Evolutionary conservation across 1,140 invertebrate species (phyloP).

Genomic region (Pinna nobilis): DNA sequence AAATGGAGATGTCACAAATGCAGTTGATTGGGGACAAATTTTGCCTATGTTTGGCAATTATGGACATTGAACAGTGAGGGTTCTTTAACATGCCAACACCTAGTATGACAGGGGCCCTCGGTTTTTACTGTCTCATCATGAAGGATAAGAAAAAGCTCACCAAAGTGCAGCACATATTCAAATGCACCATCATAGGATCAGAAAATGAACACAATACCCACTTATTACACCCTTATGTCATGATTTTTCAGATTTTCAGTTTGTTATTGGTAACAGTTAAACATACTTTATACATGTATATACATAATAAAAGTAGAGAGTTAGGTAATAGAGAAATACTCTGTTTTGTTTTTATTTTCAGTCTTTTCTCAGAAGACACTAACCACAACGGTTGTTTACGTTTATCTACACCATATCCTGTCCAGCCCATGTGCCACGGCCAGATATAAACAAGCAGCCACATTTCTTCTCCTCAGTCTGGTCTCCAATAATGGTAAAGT

Average conservation of each 20-base stretch:
- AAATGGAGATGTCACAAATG: too few species aligned
- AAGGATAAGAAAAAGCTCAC: too few species aligned
- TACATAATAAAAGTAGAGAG: neutral
- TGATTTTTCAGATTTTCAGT: neutral
- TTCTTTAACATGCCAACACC: too few species aligned
- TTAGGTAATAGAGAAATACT: neutral
- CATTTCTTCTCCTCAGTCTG: constrained; percentile 35
- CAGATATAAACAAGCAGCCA: constrained; percentile 33
- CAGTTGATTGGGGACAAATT: too few species aligned
- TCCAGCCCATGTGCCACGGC: constrained; percentile 19
- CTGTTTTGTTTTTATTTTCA: constrained; percentile 1
- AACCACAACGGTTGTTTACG: constrained; percentile 22
- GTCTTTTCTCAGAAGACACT: constrained; percentile 40
- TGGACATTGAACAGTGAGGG: too few species aligned
- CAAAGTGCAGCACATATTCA: neutral
- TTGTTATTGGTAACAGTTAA: neutral
- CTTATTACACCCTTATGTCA: neutral
- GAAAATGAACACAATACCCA: neutral
- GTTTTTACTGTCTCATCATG: too few species aligned
- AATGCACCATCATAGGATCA: neutral
- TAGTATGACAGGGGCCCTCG: too few species aligned
- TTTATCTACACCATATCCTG: constrained; percentile 26
- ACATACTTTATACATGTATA: neutral
- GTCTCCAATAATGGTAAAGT: constrained; percentile 43
- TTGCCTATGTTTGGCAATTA: too few species aligned